A percentile compares a stretch with the other conserved stretches of the same genome.
Evolutionary conservation across 1,140 invertebrate species (phyloP).

Genomic region (Drosophila kurseongensis): DNA sequence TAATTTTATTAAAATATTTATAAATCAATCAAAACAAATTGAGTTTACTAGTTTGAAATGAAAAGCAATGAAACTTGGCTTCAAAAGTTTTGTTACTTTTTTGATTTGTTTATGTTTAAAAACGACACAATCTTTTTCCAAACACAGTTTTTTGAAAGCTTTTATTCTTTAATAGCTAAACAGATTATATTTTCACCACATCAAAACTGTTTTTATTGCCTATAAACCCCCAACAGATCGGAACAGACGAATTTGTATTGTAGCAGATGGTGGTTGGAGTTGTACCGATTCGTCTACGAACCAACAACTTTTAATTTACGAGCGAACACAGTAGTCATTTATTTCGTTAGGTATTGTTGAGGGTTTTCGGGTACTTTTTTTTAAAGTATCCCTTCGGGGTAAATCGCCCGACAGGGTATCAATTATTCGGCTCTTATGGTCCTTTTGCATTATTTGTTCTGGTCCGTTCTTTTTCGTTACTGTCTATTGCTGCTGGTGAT

Average conservation of each 20-base stretch:
- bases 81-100: no score
- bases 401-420: constrained; percentile 5
- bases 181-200: no score
- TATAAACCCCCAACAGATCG: not conserved
- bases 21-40: no score
- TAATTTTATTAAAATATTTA: no score
- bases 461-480: not conserved
- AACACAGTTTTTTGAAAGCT: no score
- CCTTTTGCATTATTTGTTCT: not conserved
- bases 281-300: not conserved
- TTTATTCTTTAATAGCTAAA: no score
- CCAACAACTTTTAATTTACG: constrained; percentile 10
- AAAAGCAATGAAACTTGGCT: no score
- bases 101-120: no score
- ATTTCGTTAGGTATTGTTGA: constrained; percentile 1
- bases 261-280: constrained; percentile 8
- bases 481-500: constrained; percentile 24
- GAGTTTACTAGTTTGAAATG: no score
- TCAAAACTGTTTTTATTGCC: not conserved
- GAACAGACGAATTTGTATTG: not conserved
- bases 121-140: no score
- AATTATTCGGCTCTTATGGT: constrained; percentile 10
- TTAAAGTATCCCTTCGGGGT: not conserved
- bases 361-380: not conserved
- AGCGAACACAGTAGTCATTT: constrained; percentile 7